A percentile compares a stretch with the other conserved stretches of the same genome.
phyloP scores from a whole-genome alignment of 2,797 vertebrate genomes.

The Oreochromis grahami region DNA sequence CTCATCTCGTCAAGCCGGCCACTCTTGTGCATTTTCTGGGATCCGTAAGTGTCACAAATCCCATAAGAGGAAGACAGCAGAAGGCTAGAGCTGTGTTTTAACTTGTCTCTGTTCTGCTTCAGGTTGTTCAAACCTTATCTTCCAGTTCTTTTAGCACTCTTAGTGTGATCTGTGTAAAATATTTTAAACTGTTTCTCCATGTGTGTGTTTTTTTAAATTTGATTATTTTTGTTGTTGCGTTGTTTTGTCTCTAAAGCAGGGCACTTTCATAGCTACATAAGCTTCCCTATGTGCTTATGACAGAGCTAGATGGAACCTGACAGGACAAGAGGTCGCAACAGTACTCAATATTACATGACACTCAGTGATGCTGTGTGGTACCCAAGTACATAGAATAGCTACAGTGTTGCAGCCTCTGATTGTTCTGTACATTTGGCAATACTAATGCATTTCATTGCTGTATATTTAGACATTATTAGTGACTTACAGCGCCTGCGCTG shows the following conservation, averaged over 20 bases:
- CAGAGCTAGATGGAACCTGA: constrained; percentile 19
- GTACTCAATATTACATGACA: constrained; percentile 50
- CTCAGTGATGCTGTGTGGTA: background rate
- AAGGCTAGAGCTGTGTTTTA: constrained; percentile 24
- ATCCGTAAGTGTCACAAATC: constrained; percentile 46
- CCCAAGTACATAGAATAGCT: background rate
- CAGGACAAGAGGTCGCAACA: constrained; percentile 14
- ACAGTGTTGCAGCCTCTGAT: background rate
- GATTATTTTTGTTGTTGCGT: background rate
- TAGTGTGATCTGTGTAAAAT: background rate
- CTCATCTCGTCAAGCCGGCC: constrained; percentile 1
- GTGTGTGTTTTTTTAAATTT: background rate
- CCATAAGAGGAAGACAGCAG: constrained; percentile 30
- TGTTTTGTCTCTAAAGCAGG: background rate
- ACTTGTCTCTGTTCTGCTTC: background rate
- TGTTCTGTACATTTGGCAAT: background rate
- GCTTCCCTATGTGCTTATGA: constrained; percentile 16
- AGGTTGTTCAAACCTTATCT: background rate
- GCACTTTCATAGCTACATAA: constrained; percentile 30
- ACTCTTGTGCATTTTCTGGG: constrained; percentile 22
- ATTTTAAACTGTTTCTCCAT: background rate
- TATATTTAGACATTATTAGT: background rate
- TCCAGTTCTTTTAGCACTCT: constrained; percentile 3
- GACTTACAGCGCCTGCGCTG: background rate
- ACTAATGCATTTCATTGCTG: background rate